Evolutionary conservation across 2,113 vertebrate species (phyloP).

Genomic region (Forbesichthys agassizii): DNA sequence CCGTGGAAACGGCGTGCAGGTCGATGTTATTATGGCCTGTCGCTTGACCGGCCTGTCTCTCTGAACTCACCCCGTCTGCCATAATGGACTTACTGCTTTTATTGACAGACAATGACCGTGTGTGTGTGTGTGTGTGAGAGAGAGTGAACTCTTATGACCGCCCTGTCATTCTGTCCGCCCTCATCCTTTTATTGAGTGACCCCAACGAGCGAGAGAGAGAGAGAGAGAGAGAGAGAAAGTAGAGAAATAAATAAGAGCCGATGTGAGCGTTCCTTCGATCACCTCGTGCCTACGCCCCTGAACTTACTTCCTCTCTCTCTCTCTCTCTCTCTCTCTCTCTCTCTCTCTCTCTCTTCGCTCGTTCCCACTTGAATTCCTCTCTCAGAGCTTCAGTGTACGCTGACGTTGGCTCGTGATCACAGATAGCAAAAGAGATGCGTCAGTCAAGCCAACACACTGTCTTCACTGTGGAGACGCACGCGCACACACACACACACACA

Average conservation of each 20-base stretch:
- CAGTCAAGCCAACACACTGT: conserved; percentile 56
- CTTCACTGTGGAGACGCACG: conserved; percentile 22
- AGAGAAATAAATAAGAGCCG: conserved; percentile 24
- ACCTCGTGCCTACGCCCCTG: conserved; percentile 65
- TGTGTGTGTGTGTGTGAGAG: neutral
- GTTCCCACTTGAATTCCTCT: conserved; percentile 74
- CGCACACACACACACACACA: conserved; percentile 50
- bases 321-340: conserved; percentile 47
- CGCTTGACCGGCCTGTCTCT: too few relatives aligned
- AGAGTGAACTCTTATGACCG: too few relatives aligned
- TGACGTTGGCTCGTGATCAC: conserved; percentile 64
- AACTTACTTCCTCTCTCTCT: conserved; percentile 47
- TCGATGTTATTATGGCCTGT: too few relatives aligned
- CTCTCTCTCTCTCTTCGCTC: conserved; percentile 49
- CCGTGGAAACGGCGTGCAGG: too few relatives aligned
- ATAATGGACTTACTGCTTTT: too few relatives aligned
- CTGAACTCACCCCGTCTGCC: too few relatives aligned
- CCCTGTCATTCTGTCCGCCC: too few relatives aligned
- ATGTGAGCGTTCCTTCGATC: conserved; percentile 69
- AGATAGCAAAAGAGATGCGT: conserved; percentile 71
- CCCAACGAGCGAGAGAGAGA: conserved; percentile 28
- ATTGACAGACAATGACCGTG: too few relatives aligned
- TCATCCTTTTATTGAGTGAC: neutral
- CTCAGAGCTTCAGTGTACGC: conserved; percentile 63
- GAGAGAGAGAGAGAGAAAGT: neutral